Percentiles rank a stretch among this genome's conserved stretches.
These are phyloP conservation scores for Spea bombifrons DNA, from an alignment of 2,113 vertebrate genomes.

Conservation along the genomic window DNA sequence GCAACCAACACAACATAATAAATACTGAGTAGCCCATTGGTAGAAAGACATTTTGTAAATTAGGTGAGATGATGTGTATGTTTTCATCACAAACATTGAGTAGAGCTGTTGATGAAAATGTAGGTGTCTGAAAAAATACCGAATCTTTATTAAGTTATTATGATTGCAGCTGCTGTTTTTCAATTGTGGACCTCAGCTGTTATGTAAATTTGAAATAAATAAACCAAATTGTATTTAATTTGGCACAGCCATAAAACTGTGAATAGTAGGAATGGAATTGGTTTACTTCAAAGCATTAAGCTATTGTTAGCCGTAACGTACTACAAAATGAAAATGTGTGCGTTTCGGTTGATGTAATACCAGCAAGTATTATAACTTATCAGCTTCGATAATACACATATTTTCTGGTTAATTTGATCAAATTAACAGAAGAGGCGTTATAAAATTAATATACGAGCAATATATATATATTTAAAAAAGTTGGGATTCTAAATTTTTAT, in stretches of 20 bases:
- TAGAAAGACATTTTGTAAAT: too few species aligned
- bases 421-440: conserved; percentile 14
- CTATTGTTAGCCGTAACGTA: conserved; percentile 10
- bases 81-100: too few species aligned
- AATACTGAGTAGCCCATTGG: too few species aligned
- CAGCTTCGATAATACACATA: conserved; percentile 10
- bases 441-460: conserved; percentile 16
- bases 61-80: too few species aligned
- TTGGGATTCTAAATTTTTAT: too few species aligned
- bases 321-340: conserved; percentile 17
- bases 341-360: conserved; percentile 17
- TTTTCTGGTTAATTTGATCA: conserved; percentile 23
- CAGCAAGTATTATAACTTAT: conserved; percentile 29
- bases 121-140: not conserved
- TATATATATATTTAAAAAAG: not conserved
- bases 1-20: too few species aligned
- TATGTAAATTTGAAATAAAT: conserved; percentile 27
- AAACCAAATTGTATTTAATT: conserved; percentile 23
- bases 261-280: conserved; percentile 33
- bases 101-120: not conserved
- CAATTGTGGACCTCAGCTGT: conserved; percentile 41
- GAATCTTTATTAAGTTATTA: conserved; percentile 9
- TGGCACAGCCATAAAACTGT: conserved; percentile 30
- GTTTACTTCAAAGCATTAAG: conserved; percentile 33
- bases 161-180: conserved; percentile 19